Evolutionary conservation across 2,113 vertebrate species (phyloP), one percentile per base, ranked within the genome.

Genomic region (Pollimyrus isidori): DNA sequence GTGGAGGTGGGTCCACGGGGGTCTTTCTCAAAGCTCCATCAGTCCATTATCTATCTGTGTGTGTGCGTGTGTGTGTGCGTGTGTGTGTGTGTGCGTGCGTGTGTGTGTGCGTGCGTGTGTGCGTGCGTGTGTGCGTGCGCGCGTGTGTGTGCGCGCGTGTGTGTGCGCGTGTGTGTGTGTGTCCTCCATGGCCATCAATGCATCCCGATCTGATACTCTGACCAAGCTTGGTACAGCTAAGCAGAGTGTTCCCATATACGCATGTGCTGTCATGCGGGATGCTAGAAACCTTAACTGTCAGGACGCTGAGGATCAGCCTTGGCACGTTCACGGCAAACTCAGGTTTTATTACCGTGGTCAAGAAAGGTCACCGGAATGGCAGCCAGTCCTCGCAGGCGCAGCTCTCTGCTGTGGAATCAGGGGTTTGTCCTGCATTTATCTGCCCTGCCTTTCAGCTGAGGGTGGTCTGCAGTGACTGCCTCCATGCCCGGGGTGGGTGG

Each of bases 181-280:
- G 2, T 11, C 11, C 2, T 26, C 80, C 15, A 0, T 62, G 58
- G 58, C 58, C 58, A 65, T 26, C 9, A 10, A 3, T n/a, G 58
- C 23, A 10, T 65, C 58, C 9, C n/a, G 23, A n/a, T n/a, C 42
- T 83, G 89, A 89, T 91, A 69, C 91, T 93, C 93, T 94, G 94
- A 95, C 92, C 84, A 89, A 88, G 89, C 91, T 91, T 91, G 26
- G 53, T 48, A 76, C 65, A 80, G 21, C 13, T 15, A 73, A 35
- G 11, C 1, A 11, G 3, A 4, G 11, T 76, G 30, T 76, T 76
- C 69, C 13, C 4, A 5, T 35, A 76, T 45, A 45, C 0, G 10
- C 62, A 9, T 53, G 48, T 39, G 13, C 53, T 87, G 85, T 58
- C 3, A 39, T 80, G 73, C 17, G 11, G 73, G 15, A 80, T 2